Base-by-base conservation (phyloP, 1,140 invertebrate genomes). In the Oedothorax gibbosus region DNA sequence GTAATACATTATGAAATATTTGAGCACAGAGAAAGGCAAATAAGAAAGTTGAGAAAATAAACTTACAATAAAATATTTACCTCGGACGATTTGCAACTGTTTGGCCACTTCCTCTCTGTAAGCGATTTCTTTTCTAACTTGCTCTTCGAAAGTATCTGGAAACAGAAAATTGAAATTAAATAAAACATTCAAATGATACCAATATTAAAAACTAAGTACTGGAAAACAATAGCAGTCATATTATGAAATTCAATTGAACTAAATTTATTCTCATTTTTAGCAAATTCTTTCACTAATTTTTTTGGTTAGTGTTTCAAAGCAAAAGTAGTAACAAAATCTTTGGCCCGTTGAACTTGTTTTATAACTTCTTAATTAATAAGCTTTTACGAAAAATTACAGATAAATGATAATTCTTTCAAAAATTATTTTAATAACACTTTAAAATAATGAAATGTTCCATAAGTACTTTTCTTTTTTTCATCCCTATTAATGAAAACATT, bases 31-130 rank as follows among this genome's bases (percentile, higher is more conserved):
- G 18, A 62, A 14, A 62, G 18, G 60, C 60, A 62, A 62, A 62
- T 15, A 62, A 15, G 60, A 62, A 62, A 62, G 60, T 62, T 15
- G 60, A 14, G 18, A 18, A 62, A 15, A 62, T 15, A 51, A 65
- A 60, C 65, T 87, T 82, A 83, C 80, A 53, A 83, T 75, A 75
- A 83, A 62, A 83, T 83, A 83, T 83, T 83, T 73, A 90, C 90
- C 89, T 90, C 88, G 87, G 12, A 90, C 88, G 49, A 90, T 82
- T 53, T 90, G 89, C 65, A 91, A 79, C 69, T 91, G 90, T 86
- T 89, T 88, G 0, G 89, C 87, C 71, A 91, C 89, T 65, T 90
- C 90, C 60, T 91, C 90, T 73, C 89, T 82, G 73, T 90, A 90
- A 0, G 87, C 86, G 35, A 89, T 89, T 86, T 90, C 90, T 65